Percentiles rank a stretch among this genome's conserved stretches.
Evolutionary conservation across 2,797 vertebrate genomes (phyloP).

Genomic region (Acipenser oxyrinchus): DNA sequence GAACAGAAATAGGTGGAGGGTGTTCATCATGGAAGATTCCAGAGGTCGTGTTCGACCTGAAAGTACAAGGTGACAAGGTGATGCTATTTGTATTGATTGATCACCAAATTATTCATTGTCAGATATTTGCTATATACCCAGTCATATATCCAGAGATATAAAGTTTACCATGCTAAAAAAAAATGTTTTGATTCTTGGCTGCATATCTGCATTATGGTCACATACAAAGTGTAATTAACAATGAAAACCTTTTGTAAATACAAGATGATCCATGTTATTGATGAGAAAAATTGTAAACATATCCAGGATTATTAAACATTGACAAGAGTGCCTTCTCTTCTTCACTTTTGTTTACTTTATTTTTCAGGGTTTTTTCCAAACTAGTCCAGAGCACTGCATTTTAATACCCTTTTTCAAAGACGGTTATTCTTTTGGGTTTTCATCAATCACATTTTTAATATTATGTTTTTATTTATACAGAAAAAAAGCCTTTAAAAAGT

Average conservation of each 20-base stretch:
- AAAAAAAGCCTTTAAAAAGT: no score
- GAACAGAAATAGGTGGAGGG: no score
- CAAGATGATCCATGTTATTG: slow-evolving; percentile 4
- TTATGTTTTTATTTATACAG: background rate
- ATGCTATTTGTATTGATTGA: no score
- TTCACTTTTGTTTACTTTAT: slow-evolving; percentile 10
- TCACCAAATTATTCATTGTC: no score
- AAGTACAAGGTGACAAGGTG: no score
- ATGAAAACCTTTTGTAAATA: slow-evolving; percentile 16
- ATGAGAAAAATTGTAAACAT: slow-evolving; percentile 8
- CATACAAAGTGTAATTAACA: slow-evolving; percentile 13
- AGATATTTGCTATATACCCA: no score
- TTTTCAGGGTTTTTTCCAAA: background rate
- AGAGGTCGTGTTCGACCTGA: no score
- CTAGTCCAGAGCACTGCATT: background rate
- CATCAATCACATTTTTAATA: slow-evolving; percentile 17
- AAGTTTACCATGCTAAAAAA: background rate
- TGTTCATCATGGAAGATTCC: no score
- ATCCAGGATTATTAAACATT: slow-evolving; percentile 5
- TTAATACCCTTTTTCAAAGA: slow-evolving; percentile 2
- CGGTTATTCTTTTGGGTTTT: slow-evolving; percentile 2
- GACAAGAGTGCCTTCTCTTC: slow-evolving; percentile 1
- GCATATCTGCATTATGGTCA: background rate
- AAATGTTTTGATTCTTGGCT: slow-evolving; percentile 8
- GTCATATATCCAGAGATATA: no score